A percentile compares a stretch with the other conserved stretches of the same genome.
These are phyloP conservation scores for Apodemus agrarius DNA, from an alignment of 2,797 vertebrate genomes.

Conservation along the genomic window DNA sequence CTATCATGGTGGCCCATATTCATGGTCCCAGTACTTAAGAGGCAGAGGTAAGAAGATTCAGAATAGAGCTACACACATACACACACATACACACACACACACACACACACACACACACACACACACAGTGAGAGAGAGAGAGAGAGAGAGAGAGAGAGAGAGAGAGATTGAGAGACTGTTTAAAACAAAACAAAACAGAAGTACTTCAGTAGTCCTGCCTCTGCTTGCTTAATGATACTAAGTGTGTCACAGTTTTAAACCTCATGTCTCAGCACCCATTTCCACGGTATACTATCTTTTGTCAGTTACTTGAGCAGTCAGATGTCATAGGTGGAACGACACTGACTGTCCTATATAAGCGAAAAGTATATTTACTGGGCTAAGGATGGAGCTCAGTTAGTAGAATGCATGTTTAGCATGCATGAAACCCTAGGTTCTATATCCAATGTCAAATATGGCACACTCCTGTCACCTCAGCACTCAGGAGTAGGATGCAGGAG, in stretches of 20 bases:
- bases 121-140: no score
- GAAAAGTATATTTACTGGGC: not conserved
- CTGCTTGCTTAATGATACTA: not conserved
- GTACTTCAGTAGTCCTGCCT: not conserved
- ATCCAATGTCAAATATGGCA: not conserved
- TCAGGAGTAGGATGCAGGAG: not conserved
- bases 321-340: not conserved
- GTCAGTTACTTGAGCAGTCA: not conserved
- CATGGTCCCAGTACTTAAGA: not conserved
- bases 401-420: not conserved
- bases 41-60: not conserved
- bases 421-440: not conserved
- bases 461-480: not conserved
- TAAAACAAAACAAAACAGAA: not conserved
- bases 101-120: not conserved
- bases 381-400: not conserved
- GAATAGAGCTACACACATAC: not conserved
- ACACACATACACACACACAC: no score
- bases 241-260: not conserved
- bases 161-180: not conserved
- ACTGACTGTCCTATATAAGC: not conserved
- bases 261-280: not conserved
- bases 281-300: not conserved
- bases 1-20: not conserved
- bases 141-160: not conserved